These are phyloP conservation scores for Actinernus sp. DNA, from an alignment of 92 coral and sea anemone genomes.

Conservation along the genomic window DNA sequence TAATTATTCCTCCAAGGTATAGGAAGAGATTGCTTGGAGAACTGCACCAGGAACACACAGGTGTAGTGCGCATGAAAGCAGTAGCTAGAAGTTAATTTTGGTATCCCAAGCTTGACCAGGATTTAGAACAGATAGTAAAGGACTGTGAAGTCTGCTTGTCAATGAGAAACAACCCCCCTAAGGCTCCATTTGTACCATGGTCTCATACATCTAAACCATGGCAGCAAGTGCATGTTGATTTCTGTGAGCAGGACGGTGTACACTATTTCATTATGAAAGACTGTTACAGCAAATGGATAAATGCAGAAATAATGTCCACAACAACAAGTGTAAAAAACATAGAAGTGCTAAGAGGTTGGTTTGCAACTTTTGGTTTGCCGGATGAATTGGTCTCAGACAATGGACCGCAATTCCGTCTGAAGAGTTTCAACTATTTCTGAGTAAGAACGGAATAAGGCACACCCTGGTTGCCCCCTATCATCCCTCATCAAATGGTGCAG, in stretches of 20 bases:
- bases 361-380: no score
- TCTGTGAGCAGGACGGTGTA: slow-evolving; percentile 49
- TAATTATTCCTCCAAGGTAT: slow-evolving; percentile 45
- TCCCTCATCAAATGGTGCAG: no score
- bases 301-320: no score
- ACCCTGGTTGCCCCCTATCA: no score
- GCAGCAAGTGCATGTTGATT: slow-evolving; percentile 63
- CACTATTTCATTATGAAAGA: slow-evolving; percentile 29
- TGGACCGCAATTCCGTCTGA: no score
- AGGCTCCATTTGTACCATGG: slow-evolving; percentile 47
- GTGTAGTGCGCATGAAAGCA: slow-evolving; percentile 53
- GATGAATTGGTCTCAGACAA: no score
- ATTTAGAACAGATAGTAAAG: slow-evolving; percentile 32
- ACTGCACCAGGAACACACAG: slow-evolving; percentile 71
- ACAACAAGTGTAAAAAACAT: no score
- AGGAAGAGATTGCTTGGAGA: slow-evolving; percentile 37
- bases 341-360: no score
- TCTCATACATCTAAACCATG: slow-evolving; percentile 53
- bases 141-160: slow-evolving; percentile 52
- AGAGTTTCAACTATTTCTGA: no score
- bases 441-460: no score
- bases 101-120: slow-evolving; percentile 54
- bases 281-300: no score
- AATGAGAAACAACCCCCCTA: slow-evolving; percentile 23
- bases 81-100: slow-evolving; percentile 51